Percentiles rank a stretch among this genome's conserved stretches.
phyloP scores from a whole-genome alignment of 2,113 vertebrate species.

The Trogon surrucura region DNA sequence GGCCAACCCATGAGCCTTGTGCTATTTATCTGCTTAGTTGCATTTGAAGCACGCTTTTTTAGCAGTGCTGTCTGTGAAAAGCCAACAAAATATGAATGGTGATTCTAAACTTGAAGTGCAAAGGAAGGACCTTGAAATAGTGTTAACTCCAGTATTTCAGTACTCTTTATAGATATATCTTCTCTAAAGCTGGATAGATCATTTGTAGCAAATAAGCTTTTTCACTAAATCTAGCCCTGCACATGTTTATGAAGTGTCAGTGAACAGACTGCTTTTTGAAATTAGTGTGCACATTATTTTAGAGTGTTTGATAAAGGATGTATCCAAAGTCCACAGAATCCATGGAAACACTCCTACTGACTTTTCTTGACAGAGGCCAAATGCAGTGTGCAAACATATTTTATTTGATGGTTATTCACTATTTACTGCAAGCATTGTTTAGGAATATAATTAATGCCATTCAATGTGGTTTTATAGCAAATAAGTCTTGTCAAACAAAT shows the following conservation, averaged over 20 bases:
- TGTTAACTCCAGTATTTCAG: background rate
- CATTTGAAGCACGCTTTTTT: background rate
- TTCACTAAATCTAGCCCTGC: background rate
- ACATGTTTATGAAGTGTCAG: background rate
- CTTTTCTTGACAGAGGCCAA: background rate
- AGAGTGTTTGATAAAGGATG: background rate
- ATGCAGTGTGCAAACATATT: background rate
- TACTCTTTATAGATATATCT: background rate
- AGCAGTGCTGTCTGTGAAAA: background rate
- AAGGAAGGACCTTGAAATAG: constrained; percentile 26
- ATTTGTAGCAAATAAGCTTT: background rate
- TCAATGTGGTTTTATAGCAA: background rate
- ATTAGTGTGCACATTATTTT: constrained; percentile 35
- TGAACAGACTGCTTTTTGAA: constrained; percentile 4
- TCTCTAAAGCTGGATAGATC: background rate
- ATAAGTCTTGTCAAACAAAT: background rate
- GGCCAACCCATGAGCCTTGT: background rate
- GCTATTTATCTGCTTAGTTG: background rate
- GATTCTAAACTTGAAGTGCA: constrained; percentile 7
- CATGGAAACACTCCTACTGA: background rate
- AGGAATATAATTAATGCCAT: constrained; percentile 42
- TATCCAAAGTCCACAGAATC: background rate
- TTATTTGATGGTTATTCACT: constrained; percentile 30
- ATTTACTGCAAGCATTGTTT: constrained; percentile 34
- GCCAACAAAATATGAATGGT: constrained; percentile 22